These are phyloP conservation scores for Zalophus californianus DNA, from an alignment of 2,797 vertebrate genomes.

Conservation along the genomic window DNA sequence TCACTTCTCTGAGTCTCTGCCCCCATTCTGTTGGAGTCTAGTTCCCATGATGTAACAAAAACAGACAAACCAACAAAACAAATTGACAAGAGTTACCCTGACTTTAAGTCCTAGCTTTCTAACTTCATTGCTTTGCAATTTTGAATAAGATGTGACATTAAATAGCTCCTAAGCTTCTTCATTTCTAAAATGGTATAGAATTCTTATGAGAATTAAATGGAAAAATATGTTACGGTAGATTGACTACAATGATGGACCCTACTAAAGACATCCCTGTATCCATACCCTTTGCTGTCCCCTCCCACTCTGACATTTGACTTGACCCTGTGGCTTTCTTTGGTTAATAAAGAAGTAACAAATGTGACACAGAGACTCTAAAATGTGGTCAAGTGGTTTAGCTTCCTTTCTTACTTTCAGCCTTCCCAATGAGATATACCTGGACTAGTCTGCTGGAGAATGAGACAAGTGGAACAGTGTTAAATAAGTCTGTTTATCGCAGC, in stretches of 20 bases:
- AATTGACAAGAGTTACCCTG: background rate
- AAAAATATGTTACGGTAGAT: background rate
- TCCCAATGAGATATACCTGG: background rate
- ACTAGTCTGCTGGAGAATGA: background rate
- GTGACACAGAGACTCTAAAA: background rate
- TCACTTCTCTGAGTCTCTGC: background rate
- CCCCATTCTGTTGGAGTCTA: background rate
- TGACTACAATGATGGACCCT: too few relatives aligned
- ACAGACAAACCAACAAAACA: background rate
- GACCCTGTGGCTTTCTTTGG: background rate
- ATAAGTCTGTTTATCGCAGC: background rate
- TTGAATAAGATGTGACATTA: conserved; percentile 12
- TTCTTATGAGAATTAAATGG: background rate
- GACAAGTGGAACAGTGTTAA: background rate
- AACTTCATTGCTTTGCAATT: background rate
- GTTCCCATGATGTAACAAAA: background rate
- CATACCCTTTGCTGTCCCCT: background rate
- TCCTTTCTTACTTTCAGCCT: background rate
- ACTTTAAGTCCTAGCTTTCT: background rate
- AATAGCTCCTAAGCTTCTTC: background rate
- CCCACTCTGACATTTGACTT: background rate
- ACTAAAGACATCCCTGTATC: background rate
- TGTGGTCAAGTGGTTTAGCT: background rate
- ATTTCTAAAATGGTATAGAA: background rate
- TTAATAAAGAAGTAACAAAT: background rate